Evolutionary conservation across 37 sponge, comb jelly and placozoan species (phyloP).

Genomic region (Petrosia ficiformis): DNA sequence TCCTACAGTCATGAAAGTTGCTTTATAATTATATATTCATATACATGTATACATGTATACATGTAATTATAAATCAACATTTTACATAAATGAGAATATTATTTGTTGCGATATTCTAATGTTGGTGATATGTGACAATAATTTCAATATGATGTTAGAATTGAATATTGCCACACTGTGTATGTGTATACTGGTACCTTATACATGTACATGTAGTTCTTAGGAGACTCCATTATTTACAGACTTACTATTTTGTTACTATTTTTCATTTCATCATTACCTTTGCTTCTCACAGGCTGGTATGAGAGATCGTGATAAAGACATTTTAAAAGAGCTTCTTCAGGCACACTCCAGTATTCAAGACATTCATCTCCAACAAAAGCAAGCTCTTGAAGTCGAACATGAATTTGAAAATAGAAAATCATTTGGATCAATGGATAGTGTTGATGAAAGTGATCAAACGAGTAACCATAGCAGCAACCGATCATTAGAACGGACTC

Average conservation of each 20-base stretch:
- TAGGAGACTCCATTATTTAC: not conserved
- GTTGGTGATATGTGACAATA: no score
- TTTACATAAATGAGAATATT: no score
- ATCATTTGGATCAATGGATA: not conserved
- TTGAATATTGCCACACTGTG: no score
- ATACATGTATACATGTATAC: not conserved
- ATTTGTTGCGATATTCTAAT: no score
- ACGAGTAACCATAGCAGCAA: not conserved
- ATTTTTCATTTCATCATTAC: not conserved
- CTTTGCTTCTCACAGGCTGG: conserved; percentile 2
- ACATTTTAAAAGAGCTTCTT: conserved; percentile 52
- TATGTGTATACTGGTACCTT: not conserved
- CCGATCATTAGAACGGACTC: not conserved
- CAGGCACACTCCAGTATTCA: conserved; percentile 28
- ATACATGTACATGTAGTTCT: not conserved
- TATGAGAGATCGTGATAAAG: conserved; percentile 35
- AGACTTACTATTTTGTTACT: not conserved
- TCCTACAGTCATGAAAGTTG: no score
- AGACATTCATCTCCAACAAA: conserved; percentile 24
- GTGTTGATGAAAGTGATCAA: not conserved
- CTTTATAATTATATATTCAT: not conserved
- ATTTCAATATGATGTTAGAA: no score
- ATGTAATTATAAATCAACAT: not conserved
- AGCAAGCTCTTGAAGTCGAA: not conserved
- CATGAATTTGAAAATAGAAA: not conserved